These are phyloP conservation scores for Astreopora myriophthalma DNA, from an alignment of 64 coral and sea anemone species.

Conservation along the genomic window DNA sequence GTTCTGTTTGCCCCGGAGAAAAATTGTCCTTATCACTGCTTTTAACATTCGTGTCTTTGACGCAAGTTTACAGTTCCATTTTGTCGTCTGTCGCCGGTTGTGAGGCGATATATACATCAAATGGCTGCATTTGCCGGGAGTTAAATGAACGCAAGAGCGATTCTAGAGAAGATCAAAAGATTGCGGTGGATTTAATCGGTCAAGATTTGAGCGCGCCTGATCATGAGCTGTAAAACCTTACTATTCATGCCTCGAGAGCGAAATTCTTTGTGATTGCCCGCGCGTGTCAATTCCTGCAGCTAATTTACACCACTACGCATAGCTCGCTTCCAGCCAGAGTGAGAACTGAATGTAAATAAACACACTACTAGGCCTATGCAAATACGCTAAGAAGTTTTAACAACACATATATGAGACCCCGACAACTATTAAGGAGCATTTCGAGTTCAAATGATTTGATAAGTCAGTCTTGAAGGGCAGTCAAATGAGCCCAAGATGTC, in stretches of 20 bases:
- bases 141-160: background rate
- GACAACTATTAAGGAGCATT: slow-evolving; percentile 55
- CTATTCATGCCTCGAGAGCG: background rate
- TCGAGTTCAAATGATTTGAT: slow-evolving; percentile 52
- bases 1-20: background rate
- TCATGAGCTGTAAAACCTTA: background rate
- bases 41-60: background rate
- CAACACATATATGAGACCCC: slow-evolving; percentile 33
- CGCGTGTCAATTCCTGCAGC: slow-evolving; percentile 23
- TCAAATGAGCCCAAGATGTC: slow-evolving; percentile 41
- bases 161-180: background rate
- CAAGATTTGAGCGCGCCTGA: background rate
- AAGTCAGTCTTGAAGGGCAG: slow-evolving; percentile 36
- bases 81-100: background rate
- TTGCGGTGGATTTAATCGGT: background rate
- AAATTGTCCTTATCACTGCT: background rate
- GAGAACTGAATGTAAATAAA: background rate
- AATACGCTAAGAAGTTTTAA: slow-evolving; percentile 49
- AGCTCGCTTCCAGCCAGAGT: background rate
- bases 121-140: background rate
- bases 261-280: background rate
- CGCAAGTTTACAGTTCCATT: slow-evolving; percentile 13
- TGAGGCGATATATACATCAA: background rate
- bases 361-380: background rate
- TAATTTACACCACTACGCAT: slow-evolving; percentile 13